A percentile compares a stretch with the other conserved stretches of the same genome.
Evolutionary conservation across 1,140 invertebrate genomes (phyloP).

Genomic region (Caenorhabditis inopinata): DNA sequence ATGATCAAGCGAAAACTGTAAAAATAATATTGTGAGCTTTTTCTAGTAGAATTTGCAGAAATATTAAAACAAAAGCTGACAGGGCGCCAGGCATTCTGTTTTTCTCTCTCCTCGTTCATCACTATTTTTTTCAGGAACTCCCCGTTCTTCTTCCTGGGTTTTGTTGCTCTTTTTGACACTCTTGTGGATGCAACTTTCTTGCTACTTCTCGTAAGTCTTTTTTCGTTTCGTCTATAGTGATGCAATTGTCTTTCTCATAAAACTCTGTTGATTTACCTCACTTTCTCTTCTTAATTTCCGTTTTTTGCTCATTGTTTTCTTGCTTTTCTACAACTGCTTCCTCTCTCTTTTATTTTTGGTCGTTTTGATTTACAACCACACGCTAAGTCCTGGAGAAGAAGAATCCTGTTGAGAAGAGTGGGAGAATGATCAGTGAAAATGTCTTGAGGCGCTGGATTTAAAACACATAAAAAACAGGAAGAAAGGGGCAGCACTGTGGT

Average conservation of each 20-base stretch:
- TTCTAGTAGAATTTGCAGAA: no score
- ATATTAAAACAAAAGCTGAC: no score
- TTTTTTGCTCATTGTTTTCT: conserved; percentile 13
- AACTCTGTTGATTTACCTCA: background rate
- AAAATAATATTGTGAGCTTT: no score
- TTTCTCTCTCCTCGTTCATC: background rate
- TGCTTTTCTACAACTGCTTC: background rate
- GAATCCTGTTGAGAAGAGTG: no score
- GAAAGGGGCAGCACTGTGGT: background rate
- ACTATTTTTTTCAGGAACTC: conserved; percentile 46
- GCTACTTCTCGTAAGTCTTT: conserved; percentile 42
- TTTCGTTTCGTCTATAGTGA: no score
- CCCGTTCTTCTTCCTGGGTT: conserved; percentile 53
- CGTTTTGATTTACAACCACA: no score
- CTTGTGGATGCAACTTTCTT: conserved; percentile 47
- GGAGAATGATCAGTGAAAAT: conserved; percentile 1
- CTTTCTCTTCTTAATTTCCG: background rate
- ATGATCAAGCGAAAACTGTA: no score
- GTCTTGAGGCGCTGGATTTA: background rate
- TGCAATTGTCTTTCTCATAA: no score
- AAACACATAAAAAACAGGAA: background rate
- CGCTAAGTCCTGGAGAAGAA: no score
- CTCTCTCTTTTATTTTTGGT: no score
- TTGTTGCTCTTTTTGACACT: conserved; percentile 51
- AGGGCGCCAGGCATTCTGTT: background rate